These are phyloP conservation scores for Lophochroa leadbeateri DNA, from an alignment of 2,113 vertebrate genomes.

Conservation along the genomic window DNA sequence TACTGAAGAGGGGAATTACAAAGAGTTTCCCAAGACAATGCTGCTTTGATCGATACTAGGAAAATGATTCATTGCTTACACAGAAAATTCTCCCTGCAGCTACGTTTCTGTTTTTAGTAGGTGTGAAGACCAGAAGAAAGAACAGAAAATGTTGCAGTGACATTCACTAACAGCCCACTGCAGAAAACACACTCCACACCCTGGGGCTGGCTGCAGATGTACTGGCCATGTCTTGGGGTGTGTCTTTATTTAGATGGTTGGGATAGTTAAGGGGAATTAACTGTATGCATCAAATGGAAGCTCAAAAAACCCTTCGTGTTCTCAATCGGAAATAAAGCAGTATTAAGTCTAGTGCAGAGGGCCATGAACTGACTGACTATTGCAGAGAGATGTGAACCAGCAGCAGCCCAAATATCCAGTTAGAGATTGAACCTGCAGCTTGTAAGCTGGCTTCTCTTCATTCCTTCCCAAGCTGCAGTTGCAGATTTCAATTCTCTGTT, in stretches of 20 bases:
- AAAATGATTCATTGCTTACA: slow-evolving; percentile 1
- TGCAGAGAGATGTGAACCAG: not conserved
- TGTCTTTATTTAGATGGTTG: not conserved
- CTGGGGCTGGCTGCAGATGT: not conserved
- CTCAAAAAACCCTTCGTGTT: not conserved
- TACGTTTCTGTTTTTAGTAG: not conserved
- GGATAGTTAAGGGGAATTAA: not conserved
- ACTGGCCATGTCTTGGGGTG: not conserved
- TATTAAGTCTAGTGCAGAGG: not conserved
- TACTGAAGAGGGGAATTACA: not conserved
- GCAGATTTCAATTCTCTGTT: not conserved
- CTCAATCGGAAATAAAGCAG: not conserved
- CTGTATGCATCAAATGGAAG: not conserved
- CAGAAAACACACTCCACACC: not conserved
- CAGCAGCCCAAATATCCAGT: not conserved
- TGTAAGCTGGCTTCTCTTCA: slow-evolving; percentile 14
- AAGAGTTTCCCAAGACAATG: not conserved
- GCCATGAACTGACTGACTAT: not conserved
- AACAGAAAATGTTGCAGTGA: not conserved
- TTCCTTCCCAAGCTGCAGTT: not conserved
- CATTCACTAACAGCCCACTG: not conserved
- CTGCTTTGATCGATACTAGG: not conserved
- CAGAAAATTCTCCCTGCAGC: not conserved
- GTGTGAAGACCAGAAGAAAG: not conserved
- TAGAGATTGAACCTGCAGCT: not conserved